These are phyloP conservation scores for Pelosia muscerda DNA, from an alignment of 2,888 invertebrate genomes.

Conservation along the genomic window DNA sequence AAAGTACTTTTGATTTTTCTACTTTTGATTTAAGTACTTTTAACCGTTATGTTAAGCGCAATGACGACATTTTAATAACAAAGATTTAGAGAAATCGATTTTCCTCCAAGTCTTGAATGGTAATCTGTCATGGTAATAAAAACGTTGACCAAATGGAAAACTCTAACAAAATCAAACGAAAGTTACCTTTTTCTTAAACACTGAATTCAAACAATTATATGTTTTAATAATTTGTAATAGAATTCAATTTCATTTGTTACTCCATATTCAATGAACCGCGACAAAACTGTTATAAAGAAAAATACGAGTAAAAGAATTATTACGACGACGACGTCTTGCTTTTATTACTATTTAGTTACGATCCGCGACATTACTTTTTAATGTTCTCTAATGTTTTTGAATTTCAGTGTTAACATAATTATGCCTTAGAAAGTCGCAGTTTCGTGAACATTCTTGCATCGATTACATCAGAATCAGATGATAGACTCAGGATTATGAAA, in stretches of 20 bases:
- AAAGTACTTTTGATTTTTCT: neutral
- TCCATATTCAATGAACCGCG: slow-evolving; percentile 11
- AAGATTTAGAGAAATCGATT: slow-evolving; percentile 8
- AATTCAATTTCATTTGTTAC: slow-evolving; percentile 6
- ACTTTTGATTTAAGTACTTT: too few species aligned
- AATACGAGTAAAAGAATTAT: slow-evolving; percentile 13
- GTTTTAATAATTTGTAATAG: neutral
- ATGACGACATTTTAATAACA: neutral
- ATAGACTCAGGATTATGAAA: too few species aligned
- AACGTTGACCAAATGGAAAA: slow-evolving; percentile 7
- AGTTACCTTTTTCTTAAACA: slow-evolving; percentile 44
- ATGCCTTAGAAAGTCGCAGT: neutral
- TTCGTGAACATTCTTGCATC: too few species aligned
- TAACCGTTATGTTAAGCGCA: neutral
- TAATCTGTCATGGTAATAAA: slow-evolving; percentile 7
- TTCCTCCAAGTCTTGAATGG: neutral
- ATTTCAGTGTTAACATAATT: neutral
- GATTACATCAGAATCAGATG: too few species aligned
- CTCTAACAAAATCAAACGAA: slow-evolving; percentile 32
- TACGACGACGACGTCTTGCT: neutral
- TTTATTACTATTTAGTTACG: slow-evolving; percentile 10
- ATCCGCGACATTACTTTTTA: neutral
- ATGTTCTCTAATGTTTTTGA: neutral
- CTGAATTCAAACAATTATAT: slow-evolving; percentile 10
- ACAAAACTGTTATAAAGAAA: slow-evolving; percentile 10